phyloP scores from a whole-genome alignment of 2,797 vertebrate genomes.

The Falco rusticolus region DNA sequence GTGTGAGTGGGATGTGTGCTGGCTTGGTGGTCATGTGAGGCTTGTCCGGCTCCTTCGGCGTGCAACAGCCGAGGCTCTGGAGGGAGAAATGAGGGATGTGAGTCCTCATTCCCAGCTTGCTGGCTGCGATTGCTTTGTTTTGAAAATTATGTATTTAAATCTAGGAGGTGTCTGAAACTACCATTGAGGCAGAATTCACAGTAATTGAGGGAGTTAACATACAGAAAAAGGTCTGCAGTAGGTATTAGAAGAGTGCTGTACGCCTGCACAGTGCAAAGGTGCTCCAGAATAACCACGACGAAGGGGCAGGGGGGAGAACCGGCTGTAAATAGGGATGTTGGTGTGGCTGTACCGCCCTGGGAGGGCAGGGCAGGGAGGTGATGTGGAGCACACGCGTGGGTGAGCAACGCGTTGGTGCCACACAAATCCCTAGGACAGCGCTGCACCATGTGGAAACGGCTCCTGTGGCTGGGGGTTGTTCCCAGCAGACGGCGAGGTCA shows the following conservation, averaged over 20 bases:
- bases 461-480: not conserved
- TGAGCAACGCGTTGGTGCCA: not conserved
- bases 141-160: not conserved
- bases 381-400: not conserved
- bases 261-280: rapidly evolving
- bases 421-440: not conserved
- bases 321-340: not conserved
- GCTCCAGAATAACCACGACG: not conserved
- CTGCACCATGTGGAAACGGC: rapidly evolving
- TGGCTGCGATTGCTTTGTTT: not conserved
- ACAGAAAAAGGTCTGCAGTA: not conserved
- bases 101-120: not conserved
- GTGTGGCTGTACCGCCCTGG: not conserved
- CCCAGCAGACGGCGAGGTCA: not conserved
- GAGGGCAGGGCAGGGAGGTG: not conserved
- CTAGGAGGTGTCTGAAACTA: not conserved
- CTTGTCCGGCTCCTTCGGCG: not conserved
- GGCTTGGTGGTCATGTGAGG: not conserved
- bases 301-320: not conserved
- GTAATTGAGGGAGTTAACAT: not conserved
- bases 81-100: not conserved
- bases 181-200: not conserved
- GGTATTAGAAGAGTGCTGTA: not conserved
- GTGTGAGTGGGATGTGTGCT: rapidly evolving
- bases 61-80: not conserved